These are phyloP conservation scores for Acleris emargana DNA, from an alignment of 2,888 invertebrate genomes.

Conservation along the genomic window DNA sequence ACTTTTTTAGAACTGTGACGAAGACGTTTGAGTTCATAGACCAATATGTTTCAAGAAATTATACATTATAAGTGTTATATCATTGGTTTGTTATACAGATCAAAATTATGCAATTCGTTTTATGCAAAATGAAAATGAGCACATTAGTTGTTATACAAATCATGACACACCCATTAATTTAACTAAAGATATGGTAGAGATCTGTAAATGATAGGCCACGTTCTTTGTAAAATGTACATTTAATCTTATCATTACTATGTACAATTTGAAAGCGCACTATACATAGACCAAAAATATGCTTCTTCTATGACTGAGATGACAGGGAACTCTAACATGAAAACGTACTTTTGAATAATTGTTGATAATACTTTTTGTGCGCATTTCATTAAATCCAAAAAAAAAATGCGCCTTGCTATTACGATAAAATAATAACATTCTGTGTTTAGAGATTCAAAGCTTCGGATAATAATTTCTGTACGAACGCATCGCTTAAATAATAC, in stretches of 20 bases:
- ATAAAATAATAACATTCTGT: neutral
- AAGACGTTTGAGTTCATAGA: too few species aligned
- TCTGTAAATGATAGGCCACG: slow-evolving; percentile 47
- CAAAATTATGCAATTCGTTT: too few species aligned
- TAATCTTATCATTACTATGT: slow-evolving; percentile 79
- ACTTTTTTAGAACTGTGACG: too few species aligned
- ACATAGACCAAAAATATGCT: slow-evolving; percentile 73
- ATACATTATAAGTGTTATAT: too few species aligned
- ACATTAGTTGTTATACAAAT: too few species aligned
- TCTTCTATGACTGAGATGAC: slow-evolving; percentile 32
- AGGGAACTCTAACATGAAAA: slow-evolving; percentile 19
- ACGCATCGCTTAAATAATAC: slow-evolving; percentile 20
- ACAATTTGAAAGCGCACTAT: slow-evolving; percentile 77
- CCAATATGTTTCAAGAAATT: too few species aligned
- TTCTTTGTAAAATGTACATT: slow-evolving; percentile 81
- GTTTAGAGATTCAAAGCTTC: slow-evolving; percentile 8
- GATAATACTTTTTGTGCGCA: slow-evolving; percentile 34
- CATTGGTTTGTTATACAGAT: too few species aligned
- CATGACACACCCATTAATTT: too few species aligned
- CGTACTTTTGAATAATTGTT: slow-evolving; percentile 19
- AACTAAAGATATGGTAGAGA: too few species aligned
- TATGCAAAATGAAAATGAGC: too few species aligned
- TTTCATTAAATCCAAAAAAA: slow-evolving; percentile 27
- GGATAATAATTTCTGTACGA: neutral
- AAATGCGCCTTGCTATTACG: slow-evolving; percentile 27